These are phyloP conservation scores for Panopea generosa DNA, from an alignment of 2,888 invertebrate genomes.

Conservation along the genomic window DNA sequence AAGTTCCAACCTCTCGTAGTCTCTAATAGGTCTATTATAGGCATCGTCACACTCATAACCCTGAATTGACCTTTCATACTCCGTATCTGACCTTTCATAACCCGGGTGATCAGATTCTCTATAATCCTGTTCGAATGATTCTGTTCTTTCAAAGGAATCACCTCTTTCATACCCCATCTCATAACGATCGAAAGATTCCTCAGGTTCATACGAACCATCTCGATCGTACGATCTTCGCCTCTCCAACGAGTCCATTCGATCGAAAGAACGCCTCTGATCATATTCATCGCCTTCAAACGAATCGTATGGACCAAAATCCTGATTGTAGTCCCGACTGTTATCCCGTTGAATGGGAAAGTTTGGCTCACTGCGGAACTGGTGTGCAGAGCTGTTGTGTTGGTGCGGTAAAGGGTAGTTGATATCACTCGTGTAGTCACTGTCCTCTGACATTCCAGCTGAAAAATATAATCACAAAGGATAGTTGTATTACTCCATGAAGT, in stretches of 20 bases:
- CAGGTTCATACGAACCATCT: slow-evolving; percentile 59
- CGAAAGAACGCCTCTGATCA: slow-evolving; percentile 49
- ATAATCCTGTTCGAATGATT: slow-evolving; percentile 60
- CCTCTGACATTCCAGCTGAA: slow-evolving; percentile 92
- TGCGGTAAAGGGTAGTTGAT: slow-evolving; percentile 92
- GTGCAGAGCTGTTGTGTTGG: slow-evolving; percentile 96
- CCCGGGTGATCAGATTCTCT: slow-evolving; percentile 49
- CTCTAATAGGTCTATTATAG: slow-evolving; percentile 49
- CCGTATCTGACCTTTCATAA: slow-evolving; percentile 33
- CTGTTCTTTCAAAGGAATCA: slow-evolving; percentile 53
- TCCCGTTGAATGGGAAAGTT: slow-evolving; percentile 84
- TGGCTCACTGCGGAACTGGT: slow-evolving; percentile 88
- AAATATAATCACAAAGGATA: slow-evolving; percentile 21
- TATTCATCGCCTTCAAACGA: slow-evolving; percentile 63
- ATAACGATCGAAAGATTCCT: slow-evolving; percentile 68
- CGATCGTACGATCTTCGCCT: slow-evolving; percentile 51
- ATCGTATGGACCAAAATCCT: slow-evolving; percentile 67
- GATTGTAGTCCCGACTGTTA: slow-evolving; percentile 86
- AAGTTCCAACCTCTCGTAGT: slow-evolving; percentile 49
- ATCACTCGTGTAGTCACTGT: slow-evolving; percentile 98
- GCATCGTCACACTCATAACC: slow-evolving; percentile 35
- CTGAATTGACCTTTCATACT: slow-evolving; percentile 40
- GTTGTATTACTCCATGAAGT: too few species aligned
- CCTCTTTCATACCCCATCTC: slow-evolving; percentile 84
- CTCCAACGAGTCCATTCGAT: slow-evolving; percentile 55